phyloP scores from a whole-genome alignment of 1,140 invertebrate species.

The Platyura marginata region DNA sequence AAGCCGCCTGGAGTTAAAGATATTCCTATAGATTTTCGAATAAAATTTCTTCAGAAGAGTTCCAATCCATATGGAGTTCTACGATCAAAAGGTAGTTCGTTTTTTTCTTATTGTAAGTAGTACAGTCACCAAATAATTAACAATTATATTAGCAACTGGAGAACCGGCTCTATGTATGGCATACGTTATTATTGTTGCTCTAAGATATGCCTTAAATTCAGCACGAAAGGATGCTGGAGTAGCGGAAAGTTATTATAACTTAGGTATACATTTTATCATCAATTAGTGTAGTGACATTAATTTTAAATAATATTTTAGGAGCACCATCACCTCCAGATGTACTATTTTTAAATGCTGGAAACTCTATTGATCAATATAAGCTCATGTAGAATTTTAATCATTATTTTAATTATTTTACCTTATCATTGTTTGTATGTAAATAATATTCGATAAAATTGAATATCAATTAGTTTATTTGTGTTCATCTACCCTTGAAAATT shows the following conservation, averaged over 20 bases:
- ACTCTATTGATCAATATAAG: too few species aligned
- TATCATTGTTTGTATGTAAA: too few species aligned
- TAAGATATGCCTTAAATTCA: constrained; percentile 42
- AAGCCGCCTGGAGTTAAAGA: constrained; percentile 59
- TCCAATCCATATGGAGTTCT: constrained; percentile 47
- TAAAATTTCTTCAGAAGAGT: constrained; percentile 46
- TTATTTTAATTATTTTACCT: too few species aligned
- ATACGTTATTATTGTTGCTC: constrained; percentile 38
- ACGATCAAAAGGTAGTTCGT: constrained; percentile 42
- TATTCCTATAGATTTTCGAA: constrained; percentile 59
- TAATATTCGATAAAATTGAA: too few species aligned
- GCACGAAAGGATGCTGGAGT: constrained; percentile 32
- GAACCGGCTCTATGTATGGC: constrained; percentile 57
- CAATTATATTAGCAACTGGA: constrained; percentile 33
- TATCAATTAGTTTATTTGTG: too few species aligned
- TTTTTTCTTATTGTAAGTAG: too few species aligned
- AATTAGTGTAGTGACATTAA: background rate
- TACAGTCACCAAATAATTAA: background rate
- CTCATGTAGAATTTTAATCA: too few species aligned
- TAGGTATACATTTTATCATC: constrained; percentile 8
- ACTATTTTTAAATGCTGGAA: background rate
- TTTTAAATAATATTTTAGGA: background rate
- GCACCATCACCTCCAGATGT: background rate
- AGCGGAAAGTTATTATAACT: constrained; percentile 23
- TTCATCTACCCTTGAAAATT: too few species aligned